Evolutionary conservation across 2,797 vertebrate species (phyloP).

Genomic region (Carduelis carduelis): DNA sequence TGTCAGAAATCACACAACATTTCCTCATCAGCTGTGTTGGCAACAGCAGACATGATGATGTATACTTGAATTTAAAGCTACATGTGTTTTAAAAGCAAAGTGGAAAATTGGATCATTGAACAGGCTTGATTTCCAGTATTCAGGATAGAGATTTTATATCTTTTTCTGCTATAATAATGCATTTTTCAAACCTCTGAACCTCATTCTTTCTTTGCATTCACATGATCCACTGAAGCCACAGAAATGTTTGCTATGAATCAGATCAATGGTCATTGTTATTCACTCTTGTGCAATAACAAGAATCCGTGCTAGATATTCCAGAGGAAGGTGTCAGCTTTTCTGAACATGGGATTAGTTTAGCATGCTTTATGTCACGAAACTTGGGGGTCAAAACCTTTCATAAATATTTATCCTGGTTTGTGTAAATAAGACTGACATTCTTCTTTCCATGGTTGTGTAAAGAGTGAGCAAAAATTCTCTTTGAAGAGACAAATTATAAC

Average conservation of each 20-base stretch:
- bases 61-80: conserved; percentile 1
- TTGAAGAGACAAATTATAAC: background rate
- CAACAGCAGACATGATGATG: background rate
- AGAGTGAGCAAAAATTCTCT: background rate
- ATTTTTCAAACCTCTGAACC: background rate
- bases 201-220: background rate
- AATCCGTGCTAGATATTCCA: background rate
- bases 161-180: background rate
- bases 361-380: background rate
- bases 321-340: background rate
- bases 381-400: background rate
- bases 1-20: conserved; percentile 8
- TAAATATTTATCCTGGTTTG: conserved; percentile 31
- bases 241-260: background rate
- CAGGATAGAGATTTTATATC: background rate
- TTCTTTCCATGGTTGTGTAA: background rate
- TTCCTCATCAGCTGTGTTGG: background rate
- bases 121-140: background rate
- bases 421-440: conserved; percentile 4
- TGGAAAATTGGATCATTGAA: background rate
- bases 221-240: background rate
- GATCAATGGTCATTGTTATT: background rate
- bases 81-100: background rate
- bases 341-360: background rate
- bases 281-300: background rate